Evolutionary conservation across 2,113 vertebrate genomes (phyloP), one percentile per base, ranked within the genome.

Genomic region (Tricholaema leucomelas): DNA sequence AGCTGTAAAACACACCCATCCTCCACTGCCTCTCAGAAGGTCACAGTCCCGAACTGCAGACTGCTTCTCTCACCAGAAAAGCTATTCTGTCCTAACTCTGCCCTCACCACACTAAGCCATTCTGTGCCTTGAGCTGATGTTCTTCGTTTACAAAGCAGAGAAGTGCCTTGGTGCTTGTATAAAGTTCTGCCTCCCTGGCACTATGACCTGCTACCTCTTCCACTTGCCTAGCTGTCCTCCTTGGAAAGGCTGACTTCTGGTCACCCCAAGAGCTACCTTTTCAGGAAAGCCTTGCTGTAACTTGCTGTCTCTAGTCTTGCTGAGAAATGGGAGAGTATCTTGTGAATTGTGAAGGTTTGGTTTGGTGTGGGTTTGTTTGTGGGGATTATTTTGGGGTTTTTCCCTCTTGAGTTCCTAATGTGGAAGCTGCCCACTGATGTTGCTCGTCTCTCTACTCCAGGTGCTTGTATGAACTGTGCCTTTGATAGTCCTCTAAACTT

Each of bases 151-250:
- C 7, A 31, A 55, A 59, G 36, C 25, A 35, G 42, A 65, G 10
- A 13, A 25, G 63, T 80, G 44, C 69, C 28, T 21, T 56, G 20
- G 50, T 36, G 9, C 20, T 30, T n/a, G 9, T 28, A 4, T 5
- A 2, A 54, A 44, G 24, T 36, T n/a, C n/a, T n/a, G 28, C 24
- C 8, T 4, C 10, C 4, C 64, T 78, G 55, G 33, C 38, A 54
- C 2, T 17, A 4, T 15, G 20, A 42, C 8, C 33, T 31, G 36
- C 2, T 9, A 24, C 11, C 24, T 14, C 42, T 58, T n/a, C 30
- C 44, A 2, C 24, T 54, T 44, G 20, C 4, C 3, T 3, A 19
- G 11, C 3, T 3, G 2, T 30, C 46, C 63, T 31, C 12, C 1
- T 21, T 40, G 2, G 7, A 24, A 59, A 52, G n/a, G 35, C n/a